Base-by-base conservation (phyloP, 2,797 vertebrate species). In the Xerus rutilus region DNA sequence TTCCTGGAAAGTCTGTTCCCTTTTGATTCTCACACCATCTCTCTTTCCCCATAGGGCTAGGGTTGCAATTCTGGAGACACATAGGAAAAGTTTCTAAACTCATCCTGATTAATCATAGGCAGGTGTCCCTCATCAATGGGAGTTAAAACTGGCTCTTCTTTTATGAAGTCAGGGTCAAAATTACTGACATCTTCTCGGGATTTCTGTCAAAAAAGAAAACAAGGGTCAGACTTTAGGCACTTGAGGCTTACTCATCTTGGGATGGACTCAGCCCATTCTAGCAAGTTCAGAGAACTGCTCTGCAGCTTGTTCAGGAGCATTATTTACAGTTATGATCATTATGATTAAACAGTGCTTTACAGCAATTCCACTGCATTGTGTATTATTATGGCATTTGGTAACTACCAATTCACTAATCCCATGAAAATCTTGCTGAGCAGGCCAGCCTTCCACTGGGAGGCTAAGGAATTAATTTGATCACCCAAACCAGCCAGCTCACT, bases 161-260 rank as follows among this genome's bases (percentile, higher is more conserved):
- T 99, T 87, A 99, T 99, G 96, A 99, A 99, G 98, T 99, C 99
- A 0, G 99, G 99, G 98, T 99, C 99, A 92, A 99, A 99, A 98
- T 99, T 99, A 98, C 99, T 99, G 97, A 99, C 99, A 0, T 99
- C 99, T 97, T 99, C 99, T 89, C 99, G 97, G 18, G 99, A 99
- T 99, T 99, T 99, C 99, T 99, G 98, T 92, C 87, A 97, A 97
- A 96, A 91, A 98, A 97, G 74, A 96, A 89, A 98, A 93, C 39
- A 96, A 95, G 87, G 49, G 59, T 97, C 84, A 97, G n/a, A 96
- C 0, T 47, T 92, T 74, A 89, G 5, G 85, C 73, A 32, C 3
- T 4, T 0, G 4, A 17, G 89, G 49, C 64, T 89, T 54, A 57
- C 28, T 64, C 6, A 7, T 85, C 78, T 81, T 52, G 52, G 35